Percentiles rank a stretch among this genome's conserved stretches.
Conservation (phyloP, 2,797 vertebrate genomes). For the Lepilemur septentrionalis region DNA sequence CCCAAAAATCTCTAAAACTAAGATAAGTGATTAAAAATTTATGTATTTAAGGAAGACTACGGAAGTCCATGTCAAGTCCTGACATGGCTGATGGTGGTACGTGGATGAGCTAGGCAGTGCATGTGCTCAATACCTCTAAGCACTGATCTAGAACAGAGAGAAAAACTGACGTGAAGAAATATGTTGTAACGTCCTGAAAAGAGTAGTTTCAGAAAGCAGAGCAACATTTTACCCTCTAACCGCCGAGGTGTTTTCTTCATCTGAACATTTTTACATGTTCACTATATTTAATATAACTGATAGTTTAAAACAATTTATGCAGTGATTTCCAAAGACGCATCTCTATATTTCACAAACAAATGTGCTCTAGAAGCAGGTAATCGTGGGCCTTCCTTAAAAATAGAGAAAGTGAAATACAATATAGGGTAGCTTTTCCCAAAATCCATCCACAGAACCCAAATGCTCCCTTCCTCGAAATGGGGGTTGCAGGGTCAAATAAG, state of each 20-base stretch:
- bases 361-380: neutral
- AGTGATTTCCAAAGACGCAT: constrained; percentile 30
- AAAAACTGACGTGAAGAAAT: neutral
- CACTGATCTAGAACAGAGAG: neutral
- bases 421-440: neutral
- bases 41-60: neutral
- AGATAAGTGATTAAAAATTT: neutral
- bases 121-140: neutral
- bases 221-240: neutral
- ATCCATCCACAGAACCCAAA: neutral
- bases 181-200: neutral
- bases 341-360: constrained; percentile 45
- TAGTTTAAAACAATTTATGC: constrained; percentile 1
- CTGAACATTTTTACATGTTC: neutral
- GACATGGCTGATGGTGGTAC: neutral
- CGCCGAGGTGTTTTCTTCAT: neutral
- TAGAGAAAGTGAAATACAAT: neutral
- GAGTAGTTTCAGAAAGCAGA: neutral
- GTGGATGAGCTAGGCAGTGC: neutral
- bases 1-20: neutral
- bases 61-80: neutral
- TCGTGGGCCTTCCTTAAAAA: neutral
- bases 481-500: neutral
- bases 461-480: neutral
- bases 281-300: neutral